Evolutionary conservation across 2,888 invertebrate species (phyloP).

Genomic region (Meteorus colon): DNA sequence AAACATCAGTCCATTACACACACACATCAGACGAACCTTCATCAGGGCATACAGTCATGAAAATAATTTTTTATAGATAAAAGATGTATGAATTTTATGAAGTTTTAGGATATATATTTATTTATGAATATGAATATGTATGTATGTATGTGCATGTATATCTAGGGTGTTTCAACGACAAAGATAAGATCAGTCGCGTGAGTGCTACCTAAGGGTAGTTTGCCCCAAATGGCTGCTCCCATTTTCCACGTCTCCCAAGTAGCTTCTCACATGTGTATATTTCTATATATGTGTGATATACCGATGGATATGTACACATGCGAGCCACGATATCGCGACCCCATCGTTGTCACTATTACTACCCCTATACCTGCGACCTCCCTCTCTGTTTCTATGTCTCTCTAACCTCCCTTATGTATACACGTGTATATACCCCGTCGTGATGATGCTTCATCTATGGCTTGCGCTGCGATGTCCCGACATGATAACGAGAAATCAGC

Average conservation of each 20-base stretch:
- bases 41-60: no score
- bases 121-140: slow-evolving; percentile 17
- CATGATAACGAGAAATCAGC: slow-evolving; percentile 42
- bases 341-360: slow-evolving; percentile 43
- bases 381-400: background rate
- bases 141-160: slow-evolving; percentile 25
- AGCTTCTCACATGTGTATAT: slow-evolving; percentile 43
- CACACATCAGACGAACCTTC: no score
- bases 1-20: slow-evolving; percentile 9
- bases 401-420: background rate
- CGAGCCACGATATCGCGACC: slow-evolving; percentile 25
- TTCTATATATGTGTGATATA: slow-evolving; percentile 1
- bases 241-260: slow-evolving; percentile 57
- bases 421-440: background rate
- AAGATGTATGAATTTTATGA: no score
- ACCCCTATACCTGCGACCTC: background rate
- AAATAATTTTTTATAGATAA: no score
- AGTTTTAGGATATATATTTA: background rate
- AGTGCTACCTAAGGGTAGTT: slow-evolving; percentile 57
- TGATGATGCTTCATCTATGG: slow-evolving; percentile 29
- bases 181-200: slow-evolving; percentile 69
- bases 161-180: slow-evolving; percentile 39
- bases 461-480: slow-evolving; percentile 34
- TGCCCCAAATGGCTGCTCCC: slow-evolving; percentile 65
- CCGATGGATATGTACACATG: slow-evolving; percentile 19